phyloP scores from a whole-genome alignment of 2,113 vertebrate species.

The Hiodon tergisus region DNA sequence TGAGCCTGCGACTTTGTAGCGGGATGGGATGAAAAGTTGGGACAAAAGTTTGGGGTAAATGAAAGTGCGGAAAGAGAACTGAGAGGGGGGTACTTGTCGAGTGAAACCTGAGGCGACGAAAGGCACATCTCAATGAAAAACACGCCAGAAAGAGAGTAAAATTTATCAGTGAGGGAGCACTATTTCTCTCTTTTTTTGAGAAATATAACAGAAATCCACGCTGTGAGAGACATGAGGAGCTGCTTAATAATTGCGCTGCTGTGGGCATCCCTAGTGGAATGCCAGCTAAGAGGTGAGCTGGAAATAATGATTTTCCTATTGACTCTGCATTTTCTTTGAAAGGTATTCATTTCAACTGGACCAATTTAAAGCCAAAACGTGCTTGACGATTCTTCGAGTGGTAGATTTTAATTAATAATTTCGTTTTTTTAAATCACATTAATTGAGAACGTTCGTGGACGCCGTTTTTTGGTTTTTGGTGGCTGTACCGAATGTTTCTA shows the following conservation, averaged over 20 bases:
- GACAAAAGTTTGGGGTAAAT: constrained; percentile 36
- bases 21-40: constrained; percentile 40
- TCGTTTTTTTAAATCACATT: too few relatives aligned
- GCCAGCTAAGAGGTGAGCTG: constrained; percentile 50
- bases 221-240: constrained; percentile 34
- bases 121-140: constrained; percentile 1
- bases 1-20: constrained; percentile 21
- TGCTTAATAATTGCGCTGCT: constrained; percentile 27
- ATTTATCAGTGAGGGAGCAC: neutral
- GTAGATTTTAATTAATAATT: neutral
- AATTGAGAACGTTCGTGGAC: too few relatives aligned
- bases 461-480: too few relatives aligned
- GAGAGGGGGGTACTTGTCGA: neutral
- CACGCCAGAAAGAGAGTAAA: neutral
- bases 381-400: neutral
- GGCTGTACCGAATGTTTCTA: too few relatives aligned
- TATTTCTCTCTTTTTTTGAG: constrained; percentile 1
- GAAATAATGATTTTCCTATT: constrained; percentile 23
- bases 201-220: neutral
- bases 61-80: constrained; percentile 23
- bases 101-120: neutral
- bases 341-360: neutral
- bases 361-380: neutral
- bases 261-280: constrained; percentile 32
- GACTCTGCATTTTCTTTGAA: constrained; percentile 16